Evolutionary conservation across 2,113 vertebrate species (phyloP), one percentile per base, ranked within the genome.

Genomic region (Dendrocopos noguchii): DNA sequence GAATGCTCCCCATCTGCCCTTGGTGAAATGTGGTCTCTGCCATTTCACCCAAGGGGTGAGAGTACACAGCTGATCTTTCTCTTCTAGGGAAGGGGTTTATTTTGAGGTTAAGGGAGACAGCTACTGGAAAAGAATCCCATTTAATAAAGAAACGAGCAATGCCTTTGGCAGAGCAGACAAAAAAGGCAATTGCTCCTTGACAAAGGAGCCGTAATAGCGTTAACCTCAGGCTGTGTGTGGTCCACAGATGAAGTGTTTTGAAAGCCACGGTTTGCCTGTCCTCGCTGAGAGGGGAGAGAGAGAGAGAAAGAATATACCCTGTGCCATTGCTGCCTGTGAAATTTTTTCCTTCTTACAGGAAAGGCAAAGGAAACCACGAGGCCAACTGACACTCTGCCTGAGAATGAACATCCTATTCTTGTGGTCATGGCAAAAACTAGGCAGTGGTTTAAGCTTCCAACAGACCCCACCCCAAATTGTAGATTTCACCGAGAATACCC

Each of bases 161-260:
- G 84, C 20, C 21, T 91, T 94, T 93, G 86, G 56, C 94, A 84
- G 44, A 78, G 78, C 17, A 77, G 78, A 67, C 60, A 66, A 82
- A 66, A 83, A 91, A 78, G 42, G 47, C 47, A 50, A 50, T 50
- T 50, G 47, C 47, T 50, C 21, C 80, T 84, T 96, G 78, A 96
- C 79, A 90, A 93, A 92, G 80, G 74, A 94, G 85, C 66, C 84
- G 56, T 91, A 90, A 94, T 22, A 95, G 74, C 2, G 7, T 93
- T 95, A 96, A 95, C 95, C 91, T 96, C 94, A 77, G 87, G 50
- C 91, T 87, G 90, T 96, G 96, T 95, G 95, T 96, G 93, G 96
- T 97, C 94, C 63, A 68, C 63, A 92, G 84, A 52, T 74, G 55
- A 85, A 93, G 56, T 88, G 77, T 94, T 95, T 96, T 91, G 76